Base-by-base conservation (phyloP, 2,113 vertebrate species). In the Phrynosoma platyrhinos region DNA sequence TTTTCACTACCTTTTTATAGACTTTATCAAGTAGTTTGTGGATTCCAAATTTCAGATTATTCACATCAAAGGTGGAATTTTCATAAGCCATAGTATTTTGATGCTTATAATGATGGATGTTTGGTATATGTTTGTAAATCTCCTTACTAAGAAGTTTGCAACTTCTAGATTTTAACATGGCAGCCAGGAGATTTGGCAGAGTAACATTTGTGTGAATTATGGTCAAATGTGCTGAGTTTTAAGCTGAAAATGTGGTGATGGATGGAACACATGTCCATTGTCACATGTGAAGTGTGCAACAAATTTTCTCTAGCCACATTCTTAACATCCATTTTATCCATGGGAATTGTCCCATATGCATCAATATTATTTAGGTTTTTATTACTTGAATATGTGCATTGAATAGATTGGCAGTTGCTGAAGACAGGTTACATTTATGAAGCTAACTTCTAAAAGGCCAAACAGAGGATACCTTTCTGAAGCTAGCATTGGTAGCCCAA, bases 401-500 rank as follows among this genome's bases (percentile, higher is more conserved):
- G 9, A 78, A 68, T 16, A 62, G 36, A 78, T 36, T 47, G 21
- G 42, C 13, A 23, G 18, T 42, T 21, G 16, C 20, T 32, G 75
- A 32, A 52, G 42, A 42, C 62, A 74, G 47, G 13, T 27, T 82
- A 72, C 20, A n/a, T 2, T 14, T 62, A 64, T 30, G 21, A 2
- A 36, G 20, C 69, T 40, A 40, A 62, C 9, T 12, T 52, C 53
- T 66, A 52, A 47, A 78, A 86, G 13, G 36, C 10, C 4, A 58
- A 16, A 7, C 9, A 27, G 9, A 40, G 21, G 8, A 23, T 64
- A 64, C 47, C 1, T 77, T 85, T 84, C 90, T 92, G 69, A 90
- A 53, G 82, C 91, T 90, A 82, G 13, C 47, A 76, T 83, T 40
- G 83, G 30, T 82, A 76, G 85, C 75, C 42, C 18, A 2, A 42